Percentiles rank a stretch among this genome's conserved stretches.
These are phyloP conservation scores for Nanger granti DNA, from an alignment of 2,113 vertebrate species.

Conservation along the genomic window DNA sequence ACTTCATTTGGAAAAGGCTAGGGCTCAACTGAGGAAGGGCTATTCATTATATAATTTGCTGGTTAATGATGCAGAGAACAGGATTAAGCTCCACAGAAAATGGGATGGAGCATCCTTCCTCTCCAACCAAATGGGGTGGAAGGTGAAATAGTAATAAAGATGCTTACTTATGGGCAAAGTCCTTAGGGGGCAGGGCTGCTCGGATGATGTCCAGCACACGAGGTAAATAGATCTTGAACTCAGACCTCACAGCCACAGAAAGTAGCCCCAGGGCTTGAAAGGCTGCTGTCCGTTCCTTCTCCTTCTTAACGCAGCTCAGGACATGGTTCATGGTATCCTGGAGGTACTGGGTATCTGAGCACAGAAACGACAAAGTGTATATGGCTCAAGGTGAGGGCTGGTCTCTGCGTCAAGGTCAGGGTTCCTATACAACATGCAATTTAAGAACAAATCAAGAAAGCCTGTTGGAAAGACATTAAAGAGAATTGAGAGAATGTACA, in stretches of 20 bases:
- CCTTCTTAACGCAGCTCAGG: constrained; percentile 94
- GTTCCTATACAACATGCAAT: background rate
- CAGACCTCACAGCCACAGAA: constrained; percentile 92
- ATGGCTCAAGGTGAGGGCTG: background rate
- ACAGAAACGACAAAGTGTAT: background rate
- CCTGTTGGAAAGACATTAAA: background rate
- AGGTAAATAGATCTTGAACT: constrained; percentile 93
- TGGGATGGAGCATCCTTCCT: background rate
- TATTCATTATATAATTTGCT: background rate
- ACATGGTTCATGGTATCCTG: constrained; percentile 97
- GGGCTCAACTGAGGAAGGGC: background rate
- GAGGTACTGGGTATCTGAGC: constrained; percentile 91
- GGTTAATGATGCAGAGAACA: background rate
- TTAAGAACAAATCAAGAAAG: background rate
- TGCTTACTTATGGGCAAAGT: constrained; percentile 97
- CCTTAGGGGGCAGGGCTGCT: constrained; percentile 94
- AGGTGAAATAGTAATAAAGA: background rate
- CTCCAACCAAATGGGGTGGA: background rate
- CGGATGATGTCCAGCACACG: constrained; percentile 98
- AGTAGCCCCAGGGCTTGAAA: constrained; percentile 96
- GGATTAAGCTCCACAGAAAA: background rate
- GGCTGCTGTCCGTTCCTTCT: constrained; percentile 94
- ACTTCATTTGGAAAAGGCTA: background rate
- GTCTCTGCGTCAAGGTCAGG: background rate
- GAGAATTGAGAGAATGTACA: background rate